phyloP scores from a whole-genome alignment of 2,888 invertebrate species.

The Habrosyne pyritoides region DNA sequence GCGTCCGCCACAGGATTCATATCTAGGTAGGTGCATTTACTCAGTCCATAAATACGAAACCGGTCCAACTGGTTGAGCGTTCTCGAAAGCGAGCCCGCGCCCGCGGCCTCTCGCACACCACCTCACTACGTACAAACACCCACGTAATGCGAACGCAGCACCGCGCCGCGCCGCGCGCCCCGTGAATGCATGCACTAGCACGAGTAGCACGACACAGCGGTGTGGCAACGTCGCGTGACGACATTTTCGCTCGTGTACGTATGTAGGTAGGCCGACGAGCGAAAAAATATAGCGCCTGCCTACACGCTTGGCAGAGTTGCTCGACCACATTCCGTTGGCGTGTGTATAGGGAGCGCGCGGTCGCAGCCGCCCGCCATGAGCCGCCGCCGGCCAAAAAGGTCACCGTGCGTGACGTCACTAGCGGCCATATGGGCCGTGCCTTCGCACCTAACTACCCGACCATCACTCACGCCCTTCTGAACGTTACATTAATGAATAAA shows the following conservation, averaged over 20 bases:
- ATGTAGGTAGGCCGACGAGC: conserved; percentile 77
- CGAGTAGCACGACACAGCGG: conserved; percentile 61
- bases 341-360: conserved; percentile 64
- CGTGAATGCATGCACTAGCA: conserved; percentile 66
- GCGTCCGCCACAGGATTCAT: conserved; percentile 71
- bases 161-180: conserved; percentile 57
- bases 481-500: conserved; percentile 50
- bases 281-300: conserved; percentile 81
- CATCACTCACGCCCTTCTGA: conserved; percentile 60
- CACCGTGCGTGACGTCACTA: conserved; percentile 76
- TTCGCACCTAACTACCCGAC: conserved; percentile 47
- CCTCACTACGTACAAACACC: conserved; percentile 68
- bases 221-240: conserved; percentile 84
- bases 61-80: conserved; percentile 80
- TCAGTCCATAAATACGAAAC: conserved; percentile 81
- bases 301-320: conserved; percentile 80
- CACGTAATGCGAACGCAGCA: conserved; percentile 72
- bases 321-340: conserved; percentile 81
- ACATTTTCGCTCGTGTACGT: conserved; percentile 83
- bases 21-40: conserved; percentile 80
- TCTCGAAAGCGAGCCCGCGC: conserved; percentile 79
- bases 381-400: conserved; percentile 78
- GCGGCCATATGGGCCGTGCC: conserved; percentile 73
- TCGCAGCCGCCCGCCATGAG: conserved; percentile 55
- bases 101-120: conserved; percentile 77